phyloP scores from a whole-genome alignment of 2,888 invertebrate genomes.

The Crocallis elinguaria region DNA sequence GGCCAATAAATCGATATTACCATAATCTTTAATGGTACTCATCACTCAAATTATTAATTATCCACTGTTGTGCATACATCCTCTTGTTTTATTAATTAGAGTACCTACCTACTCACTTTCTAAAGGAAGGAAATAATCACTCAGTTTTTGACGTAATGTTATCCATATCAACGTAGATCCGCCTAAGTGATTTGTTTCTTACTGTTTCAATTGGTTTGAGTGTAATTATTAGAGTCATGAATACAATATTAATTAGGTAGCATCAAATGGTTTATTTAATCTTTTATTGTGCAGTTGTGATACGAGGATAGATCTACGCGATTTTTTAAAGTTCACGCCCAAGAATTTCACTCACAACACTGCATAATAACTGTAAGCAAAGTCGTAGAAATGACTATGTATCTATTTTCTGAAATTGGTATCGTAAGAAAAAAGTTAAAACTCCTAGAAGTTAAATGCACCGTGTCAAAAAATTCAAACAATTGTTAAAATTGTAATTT shows the following conservation, averaged over 20 bases:
- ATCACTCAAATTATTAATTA: background rate
- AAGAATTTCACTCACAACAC: too few species aligned
- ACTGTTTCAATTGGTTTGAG: background rate
- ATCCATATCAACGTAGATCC: constrained; percentile 5
- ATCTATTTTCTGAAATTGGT: too few species aligned
- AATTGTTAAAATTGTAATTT: too few species aligned
- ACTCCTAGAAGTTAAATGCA: too few species aligned
- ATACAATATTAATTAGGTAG: constrained; percentile 9
- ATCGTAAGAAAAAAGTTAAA: too few species aligned
- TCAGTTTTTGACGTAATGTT: constrained; percentile 40
- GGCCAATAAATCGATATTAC: too few species aligned
- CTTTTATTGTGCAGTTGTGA: background rate
- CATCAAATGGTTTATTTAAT: background rate
- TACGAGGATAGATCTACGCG: too few species aligned
- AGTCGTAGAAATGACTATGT: too few species aligned
- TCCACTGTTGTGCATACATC: background rate
- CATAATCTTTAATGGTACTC: too few species aligned
- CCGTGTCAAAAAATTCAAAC: too few species aligned
- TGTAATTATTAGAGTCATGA: constrained; percentile 5
- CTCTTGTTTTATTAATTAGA: constrained; percentile 2
- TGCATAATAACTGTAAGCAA: too few species aligned
- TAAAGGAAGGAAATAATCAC: constrained; percentile 59
- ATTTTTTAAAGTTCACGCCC: too few species aligned
- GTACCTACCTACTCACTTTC: constrained; percentile 47
- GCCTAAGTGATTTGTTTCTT: constrained; percentile 15